Conservation (phyloP, 2,113 vertebrate genomes). For the Larimichthys crocea region DNA sequence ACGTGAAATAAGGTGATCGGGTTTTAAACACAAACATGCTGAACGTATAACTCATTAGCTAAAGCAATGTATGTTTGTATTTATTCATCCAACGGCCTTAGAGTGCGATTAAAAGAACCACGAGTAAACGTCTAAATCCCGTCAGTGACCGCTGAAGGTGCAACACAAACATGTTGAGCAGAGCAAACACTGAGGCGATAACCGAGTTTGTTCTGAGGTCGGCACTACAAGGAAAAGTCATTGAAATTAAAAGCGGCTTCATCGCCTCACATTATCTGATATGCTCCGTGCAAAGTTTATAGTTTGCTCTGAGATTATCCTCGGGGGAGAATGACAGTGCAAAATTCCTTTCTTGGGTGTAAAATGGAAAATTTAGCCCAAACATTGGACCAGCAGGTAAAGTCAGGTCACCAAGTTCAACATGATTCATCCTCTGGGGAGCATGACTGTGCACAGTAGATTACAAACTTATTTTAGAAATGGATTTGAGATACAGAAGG, state of each 20-base stretch:
- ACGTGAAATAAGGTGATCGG: neutral
- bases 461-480: neutral
- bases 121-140: neutral
- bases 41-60: neutral
- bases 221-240: neutral
- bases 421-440: neutral
- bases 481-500: no score
- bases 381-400: no score
- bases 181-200: neutral
- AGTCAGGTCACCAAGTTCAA: neutral
- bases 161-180: neutral
- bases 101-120: slow-evolving; percentile 6
- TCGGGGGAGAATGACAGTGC: neutral
- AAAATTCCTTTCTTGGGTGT: no score
- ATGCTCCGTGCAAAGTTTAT: neutral
- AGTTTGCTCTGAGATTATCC: neutral
- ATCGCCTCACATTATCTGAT: no score
- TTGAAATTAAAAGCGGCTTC: neutral
- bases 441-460: neutral
- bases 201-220: neutral
- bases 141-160: neutral
- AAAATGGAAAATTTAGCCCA: no score
- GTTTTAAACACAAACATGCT: neutral
- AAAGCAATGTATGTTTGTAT: neutral
- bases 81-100: neutral